Percentiles rank a stretch among this genome's conserved stretches.
phyloP scores from a whole-genome alignment of 2,888 invertebrate species.

The Drosophila stalkeri region DNA sequence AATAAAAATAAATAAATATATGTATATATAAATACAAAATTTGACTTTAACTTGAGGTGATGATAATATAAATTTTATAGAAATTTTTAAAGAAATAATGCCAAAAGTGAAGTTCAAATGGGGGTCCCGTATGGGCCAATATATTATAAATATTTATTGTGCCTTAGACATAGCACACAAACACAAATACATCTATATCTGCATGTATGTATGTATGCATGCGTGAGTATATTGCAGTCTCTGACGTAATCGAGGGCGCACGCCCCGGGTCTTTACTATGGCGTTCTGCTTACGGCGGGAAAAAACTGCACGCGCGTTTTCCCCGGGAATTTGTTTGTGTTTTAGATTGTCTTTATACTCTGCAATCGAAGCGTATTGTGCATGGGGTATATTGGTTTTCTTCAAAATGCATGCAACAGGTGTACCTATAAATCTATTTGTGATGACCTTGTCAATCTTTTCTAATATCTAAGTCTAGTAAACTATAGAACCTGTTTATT shows the following conservation, averaged over 20 bases:
- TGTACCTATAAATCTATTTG: not conserved
- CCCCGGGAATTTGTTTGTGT: slow-evolving; percentile 60
- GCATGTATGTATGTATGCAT: not conserved
- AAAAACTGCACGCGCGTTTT: slow-evolving; percentile 74
- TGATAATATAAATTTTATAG: slow-evolving; percentile 71
- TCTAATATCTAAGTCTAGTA: not conserved
- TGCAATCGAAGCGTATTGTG: too few species aligned
- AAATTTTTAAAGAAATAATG: slow-evolving; percentile 42
- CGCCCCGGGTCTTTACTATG: slow-evolving; percentile 53
- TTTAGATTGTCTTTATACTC: not conserved
- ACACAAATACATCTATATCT: not conserved
- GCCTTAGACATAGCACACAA: slow-evolving; percentile 16
- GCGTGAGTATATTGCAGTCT: slow-evolving; percentile 23
- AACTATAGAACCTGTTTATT: not conserved
- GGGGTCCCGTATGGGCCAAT: slow-evolving; percentile 1
- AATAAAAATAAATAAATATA: too few species aligned
- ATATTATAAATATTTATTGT: slow-evolving; percentile 34
- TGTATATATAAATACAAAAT: not conserved
- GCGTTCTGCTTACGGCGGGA: slow-evolving; percentile 65
- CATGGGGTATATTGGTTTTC: not conserved
- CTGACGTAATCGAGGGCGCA: slow-evolving; percentile 74
- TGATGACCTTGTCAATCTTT: too few species aligned
- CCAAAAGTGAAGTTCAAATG: slow-evolving; percentile 14
- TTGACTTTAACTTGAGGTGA: slow-evolving; percentile 26
- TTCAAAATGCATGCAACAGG: not conserved